These are phyloP conservation scores for Gasterosteus nipponicus DNA, from an alignment of 2,113 vertebrate genomes.

Conservation along the genomic window DNA sequence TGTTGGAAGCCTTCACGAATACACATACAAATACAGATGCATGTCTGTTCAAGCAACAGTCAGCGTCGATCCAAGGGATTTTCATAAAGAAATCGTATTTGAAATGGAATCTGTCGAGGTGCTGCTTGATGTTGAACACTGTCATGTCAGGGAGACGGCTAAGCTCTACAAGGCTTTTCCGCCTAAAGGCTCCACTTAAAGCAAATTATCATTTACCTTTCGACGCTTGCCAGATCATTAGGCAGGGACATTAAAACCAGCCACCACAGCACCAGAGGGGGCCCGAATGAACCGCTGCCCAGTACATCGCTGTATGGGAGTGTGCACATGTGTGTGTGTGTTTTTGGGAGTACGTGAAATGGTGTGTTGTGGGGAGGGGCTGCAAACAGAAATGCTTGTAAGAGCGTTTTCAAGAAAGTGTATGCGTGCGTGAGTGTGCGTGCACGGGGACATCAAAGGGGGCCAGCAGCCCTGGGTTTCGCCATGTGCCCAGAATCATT, in stretches of 20 bases:
- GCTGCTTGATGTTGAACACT: slow-evolving; percentile 64
- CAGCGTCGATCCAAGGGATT: slow-evolving; percentile 45
- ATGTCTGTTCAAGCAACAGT: slow-evolving; percentile 40
- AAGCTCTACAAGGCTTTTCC: slow-evolving; percentile 78
- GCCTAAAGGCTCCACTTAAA: slow-evolving; percentile 86
- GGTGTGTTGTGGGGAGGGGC: slow-evolving; percentile 22
- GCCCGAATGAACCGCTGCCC: slow-evolving; percentile 78
- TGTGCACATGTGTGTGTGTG: slow-evolving; percentile 40
- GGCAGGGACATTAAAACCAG: slow-evolving; percentile 85
- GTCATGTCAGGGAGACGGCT: slow-evolving; percentile 70
- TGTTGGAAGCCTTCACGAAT: slow-evolving; percentile 47
- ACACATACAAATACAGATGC: slow-evolving; percentile 37
- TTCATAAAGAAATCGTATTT: slow-evolving; percentile 69
- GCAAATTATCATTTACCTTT: slow-evolving; percentile 86
- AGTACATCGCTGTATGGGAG: slow-evolving; percentile 65
- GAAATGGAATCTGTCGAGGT: slow-evolving; percentile 74
- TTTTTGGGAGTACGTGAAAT: slow-evolving; percentile 14
- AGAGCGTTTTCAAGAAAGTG: slow-evolving; percentile 59
- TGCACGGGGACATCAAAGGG: slow-evolving; percentile 77
- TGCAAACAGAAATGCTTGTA: slow-evolving; percentile 40
- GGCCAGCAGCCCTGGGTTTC: slow-evolving; percentile 77
- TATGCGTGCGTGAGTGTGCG: slow-evolving; percentile 52
- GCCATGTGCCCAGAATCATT: slow-evolving; percentile 83
- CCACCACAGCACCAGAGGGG: slow-evolving; percentile 82
- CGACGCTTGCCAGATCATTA: slow-evolving; percentile 85